Evolutionary conservation across 2,888 invertebrate genomes (phyloP), one percentile per base, ranked within the genome.

Genomic region (Standfussiana lucernea): DNA sequence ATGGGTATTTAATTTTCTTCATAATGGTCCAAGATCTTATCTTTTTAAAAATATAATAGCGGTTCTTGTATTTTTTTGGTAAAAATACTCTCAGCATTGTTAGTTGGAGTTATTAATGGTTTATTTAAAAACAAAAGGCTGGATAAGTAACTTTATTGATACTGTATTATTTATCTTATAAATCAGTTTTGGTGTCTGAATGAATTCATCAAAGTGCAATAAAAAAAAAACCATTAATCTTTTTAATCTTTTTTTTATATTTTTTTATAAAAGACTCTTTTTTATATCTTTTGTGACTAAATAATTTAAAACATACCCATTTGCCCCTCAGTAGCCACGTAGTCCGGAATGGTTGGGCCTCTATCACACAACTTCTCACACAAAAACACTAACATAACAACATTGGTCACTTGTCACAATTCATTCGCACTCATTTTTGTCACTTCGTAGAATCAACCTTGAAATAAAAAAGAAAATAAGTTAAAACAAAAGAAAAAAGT

Each of bases 301-400:
- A 40, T 24, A 72, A 37, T 0, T 42, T 1, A 37, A 37, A 89
- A 93, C 94, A 90, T 95, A 96, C 96, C 96, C 96, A 96, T 96
- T 92, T 95, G 95, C 89, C 94, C 95, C 90, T 95, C 95, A 70
- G 91, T 88, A 72, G 93, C 89, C 81, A 90, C 92, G 95, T 94
- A 95, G 93, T 95, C 95, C 91, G 96, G 95, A 95, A 95, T 95
- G 87, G 86, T 94, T 88, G 91, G 89, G 91, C 92, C 92, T 90
- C 88, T 87, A 59, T 81, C 86, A 89, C 91, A 90, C 90, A 86
- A 86, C 79, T 84, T 89, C 90, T 92, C 91, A 90, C 88, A 86
- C 90, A 91, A 89, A 88, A 91, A 92, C 91, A 88, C 80, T 81
- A 89, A 83, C 88, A 90, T 91, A 92, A 85, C 77, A 61, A 79